Evolutionary conservation across 2,113 vertebrate genomes (phyloP).

Genomic region (Pycnonotus jocosus): DNA sequence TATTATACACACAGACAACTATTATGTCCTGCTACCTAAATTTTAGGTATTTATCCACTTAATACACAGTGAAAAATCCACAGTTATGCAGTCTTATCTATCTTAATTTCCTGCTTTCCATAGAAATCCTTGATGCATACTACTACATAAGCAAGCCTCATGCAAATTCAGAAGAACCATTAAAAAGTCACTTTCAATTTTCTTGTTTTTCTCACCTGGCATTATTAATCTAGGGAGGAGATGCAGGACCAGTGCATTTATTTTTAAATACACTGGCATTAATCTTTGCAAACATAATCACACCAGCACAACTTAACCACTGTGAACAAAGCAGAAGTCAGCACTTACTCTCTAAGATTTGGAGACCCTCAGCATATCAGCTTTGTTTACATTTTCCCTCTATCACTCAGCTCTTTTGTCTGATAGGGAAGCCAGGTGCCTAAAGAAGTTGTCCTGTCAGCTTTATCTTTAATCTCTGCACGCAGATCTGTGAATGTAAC

Average conservation of each 20-base stretch:
- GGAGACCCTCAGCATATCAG: slow-evolving; percentile 65
- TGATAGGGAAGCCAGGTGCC: slow-evolving; percentile 42
- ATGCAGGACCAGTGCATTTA: slow-evolving; percentile 7
- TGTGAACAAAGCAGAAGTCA: slow-evolving; percentile 66
- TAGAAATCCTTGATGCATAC: background rate
- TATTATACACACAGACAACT: background rate
- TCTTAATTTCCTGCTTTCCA: background rate
- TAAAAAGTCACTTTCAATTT: slow-evolving; percentile 60
- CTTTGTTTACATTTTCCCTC: slow-evolving; percentile 40
- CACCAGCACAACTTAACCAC: slow-evolving; percentile 56
- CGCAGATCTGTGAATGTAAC: slow-evolving; percentile 63
- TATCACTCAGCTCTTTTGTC: slow-evolving; percentile 49
- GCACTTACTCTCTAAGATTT: slow-evolving; percentile 56
- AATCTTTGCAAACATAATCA: slow-evolving; percentile 64
- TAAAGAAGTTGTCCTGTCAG: slow-evolving; percentile 69
- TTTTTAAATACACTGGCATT: slow-evolving; percentile 61
- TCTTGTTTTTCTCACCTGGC: slow-evolving; percentile 18
- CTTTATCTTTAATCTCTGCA: slow-evolving; percentile 71
- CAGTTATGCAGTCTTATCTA: background rate
- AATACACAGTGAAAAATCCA: background rate
- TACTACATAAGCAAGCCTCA: slow-evolving; percentile 17
- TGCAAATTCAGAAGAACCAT: slow-evolving; percentile 42
- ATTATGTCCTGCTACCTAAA: background rate
- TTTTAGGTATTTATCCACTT: slow-evolving; percentile 5
- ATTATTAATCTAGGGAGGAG: slow-evolving; percentile 61